Percentiles rank a stretch among this genome's conserved stretches.
Evolutionary conservation across 2,797 vertebrate genomes (phyloP).

Genomic region (Epinephelus malabaricus): DNA sequence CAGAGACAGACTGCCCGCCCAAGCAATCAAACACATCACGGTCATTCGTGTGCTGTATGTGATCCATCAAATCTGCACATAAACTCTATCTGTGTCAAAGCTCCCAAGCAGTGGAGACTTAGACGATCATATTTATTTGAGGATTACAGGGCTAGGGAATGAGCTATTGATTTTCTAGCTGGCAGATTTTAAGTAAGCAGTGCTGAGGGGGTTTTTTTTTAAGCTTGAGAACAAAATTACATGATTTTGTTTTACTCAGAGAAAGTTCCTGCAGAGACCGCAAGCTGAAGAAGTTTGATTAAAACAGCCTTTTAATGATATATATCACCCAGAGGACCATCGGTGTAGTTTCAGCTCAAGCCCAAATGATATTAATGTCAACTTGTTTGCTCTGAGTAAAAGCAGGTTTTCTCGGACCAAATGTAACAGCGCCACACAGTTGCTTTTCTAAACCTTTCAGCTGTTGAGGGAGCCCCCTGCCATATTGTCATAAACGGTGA

Average conservation of each 20-base stretch:
- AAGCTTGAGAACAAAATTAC: conserved; percentile 59
- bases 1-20: neutral
- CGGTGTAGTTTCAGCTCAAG: conserved; percentile 17
- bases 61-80: conserved; percentile 63
- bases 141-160: conserved; percentile 68
- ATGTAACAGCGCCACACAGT: conserved; percentile 30
- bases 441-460: conserved; percentile 52
- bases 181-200: conserved; percentile 46
- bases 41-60: conserved; percentile 29
- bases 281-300: conserved; percentile 8
- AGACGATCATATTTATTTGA: conserved; percentile 71
- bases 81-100: conserved; percentile 52
- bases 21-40: conserved; percentile 25
- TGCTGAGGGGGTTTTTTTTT: neutral
- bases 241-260: conserved; percentile 25
- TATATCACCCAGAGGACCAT: conserved; percentile 22
- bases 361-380: conserved; percentile 34
- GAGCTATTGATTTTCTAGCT: conserved; percentile 77
- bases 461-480: conserved; percentile 65
- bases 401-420: conserved; percentile 48
- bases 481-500: conserved; percentile 72
- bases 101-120: conserved; percentile 41
- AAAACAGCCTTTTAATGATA: conserved; percentile 22
- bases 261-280: conserved; percentile 22
- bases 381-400: conserved; percentile 40